phyloP scores from a whole-genome alignment of 2,797 vertebrate genomes.

The Philypnodon macrostomus region DNA sequence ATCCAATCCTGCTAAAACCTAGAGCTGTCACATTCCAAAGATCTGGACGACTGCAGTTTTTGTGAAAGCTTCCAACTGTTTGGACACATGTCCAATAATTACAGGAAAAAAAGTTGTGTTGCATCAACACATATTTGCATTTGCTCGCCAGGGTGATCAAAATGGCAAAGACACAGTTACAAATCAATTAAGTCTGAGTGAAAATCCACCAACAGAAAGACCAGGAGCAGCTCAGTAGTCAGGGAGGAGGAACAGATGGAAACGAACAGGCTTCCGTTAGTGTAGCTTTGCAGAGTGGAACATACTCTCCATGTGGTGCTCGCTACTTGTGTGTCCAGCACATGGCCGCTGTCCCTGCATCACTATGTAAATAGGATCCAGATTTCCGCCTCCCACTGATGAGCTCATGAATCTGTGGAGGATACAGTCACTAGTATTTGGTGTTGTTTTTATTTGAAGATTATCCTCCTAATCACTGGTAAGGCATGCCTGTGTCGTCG shows the following conservation, averaged over 20 bases:
- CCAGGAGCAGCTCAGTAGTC: slow-evolving; percentile 40
- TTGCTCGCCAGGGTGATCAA: slow-evolving; percentile 43
- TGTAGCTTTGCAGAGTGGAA: slow-evolving; percentile 55
- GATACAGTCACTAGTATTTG: slow-evolving; percentile 11
- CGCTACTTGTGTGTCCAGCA: slow-evolving; percentile 40
- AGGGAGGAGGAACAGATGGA: slow-evolving; percentile 60
- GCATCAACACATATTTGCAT: slow-evolving; percentile 42
- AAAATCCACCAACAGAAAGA: slow-evolving; percentile 49
- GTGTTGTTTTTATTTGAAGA: slow-evolving; percentile 20
- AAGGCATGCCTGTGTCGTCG: no score
- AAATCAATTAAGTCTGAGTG: slow-evolving; percentile 60
- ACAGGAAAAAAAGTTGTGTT: slow-evolving; percentile 31
- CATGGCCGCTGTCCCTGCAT: slow-evolving; percentile 39
- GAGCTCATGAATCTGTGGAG: slow-evolving; percentile 36
- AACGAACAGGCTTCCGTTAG: slow-evolving; percentile 56
- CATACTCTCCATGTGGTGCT: slow-evolving; percentile 38
- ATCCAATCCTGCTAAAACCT: slow-evolving; percentile 13
- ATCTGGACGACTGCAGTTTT: slow-evolving; percentile 15
- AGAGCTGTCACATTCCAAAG: slow-evolving; percentile 12
- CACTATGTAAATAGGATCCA: slow-evolving; percentile 47
- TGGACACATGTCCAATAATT: slow-evolving; percentile 34
- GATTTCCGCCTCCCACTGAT: slow-evolving; percentile 43
- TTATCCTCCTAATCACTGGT: slow-evolving; percentile 4
- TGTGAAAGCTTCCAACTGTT: slow-evolving; percentile 29
- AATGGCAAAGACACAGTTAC: slow-evolving; percentile 48